These are phyloP conservation scores for Trichonephila clavata DNA, from an alignment of 1,140 invertebrate genomes.

Conservation along the genomic window DNA sequence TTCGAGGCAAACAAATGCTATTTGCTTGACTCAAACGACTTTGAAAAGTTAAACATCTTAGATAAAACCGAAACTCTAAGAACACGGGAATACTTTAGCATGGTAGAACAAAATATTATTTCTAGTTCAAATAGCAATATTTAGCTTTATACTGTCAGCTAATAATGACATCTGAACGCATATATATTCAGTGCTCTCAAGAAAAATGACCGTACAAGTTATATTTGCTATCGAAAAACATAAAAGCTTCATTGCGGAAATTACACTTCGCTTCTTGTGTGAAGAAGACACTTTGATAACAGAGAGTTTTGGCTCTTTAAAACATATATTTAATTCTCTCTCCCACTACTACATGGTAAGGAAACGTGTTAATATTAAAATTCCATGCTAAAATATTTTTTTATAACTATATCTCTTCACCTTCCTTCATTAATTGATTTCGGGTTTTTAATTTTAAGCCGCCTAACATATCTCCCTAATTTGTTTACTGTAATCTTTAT, in stretches of 20 bases:
- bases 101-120: not conserved
- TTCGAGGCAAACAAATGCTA: too few relatives aligned
- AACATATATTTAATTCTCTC: not conserved
- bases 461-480: constrained; percentile 24
- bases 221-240: not conserved
- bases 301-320: not conserved
- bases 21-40: not conserved
- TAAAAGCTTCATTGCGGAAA: not conserved
- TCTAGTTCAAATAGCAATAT: not conserved
- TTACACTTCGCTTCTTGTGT: not conserved
- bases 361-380: constrained; percentile 13
- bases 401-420: not conserved
- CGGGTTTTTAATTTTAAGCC: constrained; percentile 38
- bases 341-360: not conserved
- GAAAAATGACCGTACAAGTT: not conserved
- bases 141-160: not conserved
- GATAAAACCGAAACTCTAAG: not conserved
- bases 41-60: not conserved
- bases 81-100: not conserved
- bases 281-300: not conserved
- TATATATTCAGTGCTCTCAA: not conserved
- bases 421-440: constrained; percentile 11
- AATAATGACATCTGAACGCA: not conserved
- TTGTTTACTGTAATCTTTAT: not conserved
- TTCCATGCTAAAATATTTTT: not conserved